A percentile compares a stretch with the other conserved stretches of the same genome.
Conservation (phyloP, 2,888 invertebrate species). For the Anoncus sp. region DNA sequence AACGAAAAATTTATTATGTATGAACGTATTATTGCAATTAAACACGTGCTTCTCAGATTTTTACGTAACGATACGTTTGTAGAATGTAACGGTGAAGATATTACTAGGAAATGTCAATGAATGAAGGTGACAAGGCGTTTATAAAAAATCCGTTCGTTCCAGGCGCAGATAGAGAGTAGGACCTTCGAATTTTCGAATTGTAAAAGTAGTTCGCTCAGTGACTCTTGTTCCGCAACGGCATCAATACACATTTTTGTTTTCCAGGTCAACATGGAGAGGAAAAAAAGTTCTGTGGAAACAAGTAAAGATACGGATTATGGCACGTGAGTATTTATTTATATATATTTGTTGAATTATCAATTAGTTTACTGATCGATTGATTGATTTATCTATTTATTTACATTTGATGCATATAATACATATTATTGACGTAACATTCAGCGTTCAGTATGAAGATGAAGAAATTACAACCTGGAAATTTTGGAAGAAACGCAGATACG, state of each 20-base stretch:
- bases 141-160: background rate
- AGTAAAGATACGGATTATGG: constrained; percentile 68
- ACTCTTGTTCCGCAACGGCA: background rate
- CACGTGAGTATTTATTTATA: constrained; percentile 62
- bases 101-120: constrained; percentile 20
- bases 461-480: constrained; percentile 86
- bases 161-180: background rate
- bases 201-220: background rate
- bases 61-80: constrained; percentile 4
- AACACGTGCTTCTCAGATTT: background rate
- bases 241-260: constrained; percentile 9
- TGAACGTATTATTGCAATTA: background rate
- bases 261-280: constrained; percentile 66
- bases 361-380: no score
- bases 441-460: constrained; percentile 71
- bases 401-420: background rate
- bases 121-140: constrained; percentile 2
- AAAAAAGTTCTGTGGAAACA: constrained; percentile 62
- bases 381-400: constrained; percentile 2
- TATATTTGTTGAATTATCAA: background rate
- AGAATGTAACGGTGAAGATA: background rate
- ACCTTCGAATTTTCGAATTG: constrained; percentile 11
- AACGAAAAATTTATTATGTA: background rate
- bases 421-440: constrained; percentile 29
- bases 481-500: constrained; percentile 90